Percentiles rank a stretch among this genome's conserved stretches.
phyloP scores from a whole-genome alignment of 2,888 invertebrate genomes.

The Teleogryllus oceanicus region DNA sequence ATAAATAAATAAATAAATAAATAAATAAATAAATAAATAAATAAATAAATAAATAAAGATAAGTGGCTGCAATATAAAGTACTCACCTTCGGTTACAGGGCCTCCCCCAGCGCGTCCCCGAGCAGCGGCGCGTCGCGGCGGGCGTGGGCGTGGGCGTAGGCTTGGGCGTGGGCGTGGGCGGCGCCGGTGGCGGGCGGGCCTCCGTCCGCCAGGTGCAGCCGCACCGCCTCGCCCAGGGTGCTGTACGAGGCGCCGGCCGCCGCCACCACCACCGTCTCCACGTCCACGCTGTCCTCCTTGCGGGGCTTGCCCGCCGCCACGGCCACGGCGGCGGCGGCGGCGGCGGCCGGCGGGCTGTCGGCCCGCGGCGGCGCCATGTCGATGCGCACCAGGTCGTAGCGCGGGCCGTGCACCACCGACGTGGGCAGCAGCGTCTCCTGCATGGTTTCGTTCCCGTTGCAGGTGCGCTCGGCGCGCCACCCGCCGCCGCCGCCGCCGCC shows the following conservation, averaged over 20 bases:
- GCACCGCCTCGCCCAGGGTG: conserved; percentile 34
- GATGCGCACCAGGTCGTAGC: conserved; percentile 26
- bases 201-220: conserved; percentile 32
- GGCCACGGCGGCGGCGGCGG: conserved; percentile 53
- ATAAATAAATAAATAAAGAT: too few relatives aligned
- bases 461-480: conserved; percentile 64
- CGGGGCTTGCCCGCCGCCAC: conserved; percentile 40
- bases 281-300: conserved; percentile 56
- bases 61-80: background rate
- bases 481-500: conserved; percentile 41
- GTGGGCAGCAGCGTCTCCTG: conserved; percentile 61
- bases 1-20: too few relatives aligned
- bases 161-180: background rate
- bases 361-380: background rate
- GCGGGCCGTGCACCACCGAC: conserved; percentile 40
- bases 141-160: background rate
- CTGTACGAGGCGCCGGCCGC: conserved; percentile 33
- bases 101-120: background rate
- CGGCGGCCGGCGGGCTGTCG: conserved; percentile 51
- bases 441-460: conserved; percentile 68
- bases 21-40: too few relatives aligned
- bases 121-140: background rate
- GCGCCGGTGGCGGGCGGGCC: background rate
- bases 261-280: conserved; percentile 56
- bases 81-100: background rate